phyloP scores from a whole-genome alignment of 1,140 invertebrate species.

The Acromyrmex charruanus region DNA sequence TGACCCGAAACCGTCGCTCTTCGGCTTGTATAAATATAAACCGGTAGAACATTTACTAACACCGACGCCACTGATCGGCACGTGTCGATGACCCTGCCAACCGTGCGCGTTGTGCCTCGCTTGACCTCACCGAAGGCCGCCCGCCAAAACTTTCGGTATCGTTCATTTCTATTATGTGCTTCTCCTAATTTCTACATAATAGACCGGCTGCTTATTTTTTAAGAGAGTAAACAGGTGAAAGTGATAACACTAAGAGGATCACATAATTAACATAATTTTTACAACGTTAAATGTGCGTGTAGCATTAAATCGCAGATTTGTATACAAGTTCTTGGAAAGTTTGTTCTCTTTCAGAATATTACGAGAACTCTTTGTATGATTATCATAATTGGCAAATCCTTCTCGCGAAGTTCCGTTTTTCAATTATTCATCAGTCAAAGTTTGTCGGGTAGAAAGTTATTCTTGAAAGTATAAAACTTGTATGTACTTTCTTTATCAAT shows the following conservation, averaged over 20 bases:
- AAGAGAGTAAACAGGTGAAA: not conserved
- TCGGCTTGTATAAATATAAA: slow-evolving; percentile 67
- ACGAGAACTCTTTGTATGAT: not conserved
- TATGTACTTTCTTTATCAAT: not conserved
- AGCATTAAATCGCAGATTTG: not conserved
- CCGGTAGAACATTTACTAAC: slow-evolving; percentile 23
- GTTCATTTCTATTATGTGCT: not conserved
- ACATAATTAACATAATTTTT: not conserved
- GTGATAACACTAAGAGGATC: not conserved
- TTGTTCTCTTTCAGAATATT: not conserved
- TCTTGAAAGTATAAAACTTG: slow-evolving; percentile 20
- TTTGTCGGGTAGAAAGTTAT: slow-evolving; percentile 34
- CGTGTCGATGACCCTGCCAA: slow-evolving; percentile 49
- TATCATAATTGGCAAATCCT: slow-evolving; percentile 13
- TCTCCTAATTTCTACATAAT: not conserved
- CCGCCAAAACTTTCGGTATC: slow-evolving; percentile 25
- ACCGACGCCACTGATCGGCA: slow-evolving; percentile 49
- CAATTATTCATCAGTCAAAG: slow-evolving; percentile 8
- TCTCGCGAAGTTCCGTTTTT: slow-evolving; percentile 24
- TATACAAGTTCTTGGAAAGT: not conserved
- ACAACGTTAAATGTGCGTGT: not conserved
- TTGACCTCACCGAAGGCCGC: slow-evolving; percentile 55
- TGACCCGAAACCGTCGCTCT: slow-evolving; percentile 67
- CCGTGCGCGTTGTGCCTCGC: slow-evolving; percentile 8
- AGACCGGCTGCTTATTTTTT: not conserved